A percentile compares a stretch with the other conserved stretches of the same genome.
Evolutionary conservation across 2,888 invertebrate species (phyloP).

Genomic region (Atethmia centrago): DNA sequence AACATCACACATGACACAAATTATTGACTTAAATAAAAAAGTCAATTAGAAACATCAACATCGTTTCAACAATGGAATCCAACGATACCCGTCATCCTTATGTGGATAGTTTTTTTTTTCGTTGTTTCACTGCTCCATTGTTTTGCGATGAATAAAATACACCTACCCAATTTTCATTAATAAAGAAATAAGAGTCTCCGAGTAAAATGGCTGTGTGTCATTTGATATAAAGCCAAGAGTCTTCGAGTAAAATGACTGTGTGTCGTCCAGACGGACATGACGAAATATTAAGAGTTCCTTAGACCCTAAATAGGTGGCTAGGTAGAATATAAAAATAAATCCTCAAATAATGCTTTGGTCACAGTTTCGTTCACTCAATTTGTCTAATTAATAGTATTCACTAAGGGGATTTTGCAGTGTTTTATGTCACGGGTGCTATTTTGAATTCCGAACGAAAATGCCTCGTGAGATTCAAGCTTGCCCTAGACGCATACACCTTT

Average conservation of each 20-base stretch:
- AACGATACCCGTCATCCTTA: background rate
- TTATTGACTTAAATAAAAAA: background rate
- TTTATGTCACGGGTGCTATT: no score
- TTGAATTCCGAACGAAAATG: no score
- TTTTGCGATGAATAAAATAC: background rate
- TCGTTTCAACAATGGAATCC: background rate
- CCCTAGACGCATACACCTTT: no score
- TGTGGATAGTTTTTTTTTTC: background rate
- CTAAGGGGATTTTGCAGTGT: no score
- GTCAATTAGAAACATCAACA: background rate
- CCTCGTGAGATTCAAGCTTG: no score
- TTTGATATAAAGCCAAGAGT: no score
- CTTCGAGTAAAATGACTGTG: no score
- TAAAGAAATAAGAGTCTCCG: no score
- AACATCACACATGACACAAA: background rate
- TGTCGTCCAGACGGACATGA: background rate
- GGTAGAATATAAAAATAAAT: background rate
- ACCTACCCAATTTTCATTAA: background rate
- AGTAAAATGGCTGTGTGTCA: no score
- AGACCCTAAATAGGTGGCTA: background rate
- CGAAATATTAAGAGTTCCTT: background rate
- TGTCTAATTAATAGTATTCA: no score
- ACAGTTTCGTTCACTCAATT: no score
- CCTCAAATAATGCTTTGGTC: no score
- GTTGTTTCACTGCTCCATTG: background rate